Evolutionary conservation across 2,888 invertebrate genomes (phyloP).

Genomic region (Cantharis rustica): DNA sequence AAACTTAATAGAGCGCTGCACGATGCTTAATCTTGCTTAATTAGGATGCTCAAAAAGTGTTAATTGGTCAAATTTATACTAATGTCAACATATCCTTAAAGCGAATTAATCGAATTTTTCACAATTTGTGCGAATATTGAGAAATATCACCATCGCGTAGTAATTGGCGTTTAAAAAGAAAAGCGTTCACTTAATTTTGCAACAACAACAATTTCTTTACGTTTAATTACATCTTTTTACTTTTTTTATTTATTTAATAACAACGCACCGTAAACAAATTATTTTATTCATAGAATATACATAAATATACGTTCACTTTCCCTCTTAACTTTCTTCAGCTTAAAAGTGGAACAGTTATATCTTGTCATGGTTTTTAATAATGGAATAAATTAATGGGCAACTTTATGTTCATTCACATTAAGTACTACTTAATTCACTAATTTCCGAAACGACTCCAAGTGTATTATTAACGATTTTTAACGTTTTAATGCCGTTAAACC

Average conservation of each 20-base stretch:
- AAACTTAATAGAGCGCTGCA: not conserved
- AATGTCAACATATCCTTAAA: not conserved
- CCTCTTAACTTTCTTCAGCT: constrained; percentile 42
- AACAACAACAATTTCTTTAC: not conserved
- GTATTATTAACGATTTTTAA: not conserved
- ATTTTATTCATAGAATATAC: not conserved
- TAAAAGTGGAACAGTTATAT: constrained; percentile 41
- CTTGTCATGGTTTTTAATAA: constrained; percentile 24
- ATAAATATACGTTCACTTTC: constrained; percentile 37
- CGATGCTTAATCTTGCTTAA: not conserved
- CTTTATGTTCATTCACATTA: constrained; percentile 5
- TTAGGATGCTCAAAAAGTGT: not conserved
- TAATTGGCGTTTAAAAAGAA: not conserved
- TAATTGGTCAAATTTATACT: not conserved
- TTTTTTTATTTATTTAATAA: not conserved
- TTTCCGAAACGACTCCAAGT: not conserved
- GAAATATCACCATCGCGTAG: not conserved
- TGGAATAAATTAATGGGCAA: constrained; percentile 8
- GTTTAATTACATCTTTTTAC: not conserved
- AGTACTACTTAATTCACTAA: not conserved
- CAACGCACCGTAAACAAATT: constrained; percentile 28
- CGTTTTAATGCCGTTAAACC: not conserved
- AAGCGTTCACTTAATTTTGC: not conserved
- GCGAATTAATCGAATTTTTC: not conserved
- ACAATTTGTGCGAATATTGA: not conserved